Conservation (phyloP, 2,113 vertebrate genomes). For the Lanius collurio region DNA sequence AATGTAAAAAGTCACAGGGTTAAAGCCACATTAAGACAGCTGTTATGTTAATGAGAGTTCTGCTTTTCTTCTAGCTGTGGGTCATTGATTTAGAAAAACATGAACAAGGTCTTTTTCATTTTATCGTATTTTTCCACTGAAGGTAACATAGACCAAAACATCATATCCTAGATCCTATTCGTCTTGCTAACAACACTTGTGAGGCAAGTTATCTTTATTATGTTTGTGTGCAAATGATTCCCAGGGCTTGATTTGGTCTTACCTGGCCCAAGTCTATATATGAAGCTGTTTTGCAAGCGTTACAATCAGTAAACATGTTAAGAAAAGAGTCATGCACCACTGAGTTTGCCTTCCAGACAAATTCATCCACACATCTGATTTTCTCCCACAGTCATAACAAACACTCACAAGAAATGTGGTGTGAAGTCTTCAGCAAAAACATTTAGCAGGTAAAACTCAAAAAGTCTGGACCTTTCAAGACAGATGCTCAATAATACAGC, state of each 20-base stretch:
- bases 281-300: neutral
- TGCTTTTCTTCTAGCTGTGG: slow-evolving; percentile 72
- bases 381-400: neutral
- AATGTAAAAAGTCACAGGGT: slow-evolving; percentile 86
- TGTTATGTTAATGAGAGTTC: slow-evolving; percentile 82
- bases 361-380: slow-evolving; percentile 12
- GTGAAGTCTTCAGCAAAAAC: neutral
- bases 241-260: neutral
- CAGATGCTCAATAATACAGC: neutral
- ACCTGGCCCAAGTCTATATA: neutral
- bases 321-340: neutral
- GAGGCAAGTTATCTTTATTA: neutral
- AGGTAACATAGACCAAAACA: slow-evolving; percentile 14
- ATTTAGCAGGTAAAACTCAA: neutral
- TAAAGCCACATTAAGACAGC: slow-evolving; percentile 90
- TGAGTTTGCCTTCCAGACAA: slow-evolving; percentile 14
- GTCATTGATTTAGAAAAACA: slow-evolving; percentile 78
- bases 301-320: neutral
- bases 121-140: slow-evolving; percentile 56
- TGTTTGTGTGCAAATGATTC: neutral
- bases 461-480: neutral
- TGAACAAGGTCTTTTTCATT: slow-evolving; percentile 53
- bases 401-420: neutral
- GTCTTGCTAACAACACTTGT: neutral
- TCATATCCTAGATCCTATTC: neutral